Base-by-base conservation (phyloP, 1,140 invertebrate species). In the Eriosoma lanigerum region DNA sequence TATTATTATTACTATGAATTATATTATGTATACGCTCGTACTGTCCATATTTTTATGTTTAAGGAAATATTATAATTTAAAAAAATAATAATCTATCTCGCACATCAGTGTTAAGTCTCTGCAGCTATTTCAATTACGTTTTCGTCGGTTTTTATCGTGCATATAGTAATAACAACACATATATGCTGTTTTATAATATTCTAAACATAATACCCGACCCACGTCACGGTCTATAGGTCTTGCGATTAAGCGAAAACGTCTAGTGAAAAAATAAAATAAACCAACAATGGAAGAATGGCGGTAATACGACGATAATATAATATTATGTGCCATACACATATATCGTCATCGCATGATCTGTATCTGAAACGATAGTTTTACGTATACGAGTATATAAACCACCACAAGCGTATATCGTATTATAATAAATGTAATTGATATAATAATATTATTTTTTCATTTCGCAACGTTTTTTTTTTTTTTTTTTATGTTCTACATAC, bases 351-450 rank as follows among this genome's bases (percentile, higher is more conserved):
- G 70, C 70, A 56, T 29, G 50, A 73, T 73, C 19, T n/a, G 50
- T 12, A 54, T 32, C 26, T 19, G 70, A 32, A 52, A 68, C 21
- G 5, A 68, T 48, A 48, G 66, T 68, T 44, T 44, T 21, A 44
- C 64, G 3, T 3, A 12, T 13, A 4, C 8, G 32, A 38, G 32
- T 19, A 13, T 72, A 17, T 72, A n/a, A n/a, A n/a, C 15, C 15
- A 32, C 24, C 26, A 24, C 21, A 46, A 72, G 13, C 17, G 38
- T 5, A 32, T 21, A 8, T 50, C 29, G 50, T 32, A 38, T 4
- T 38, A 73, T 15, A 54, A 73, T 54, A 54, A 15, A 73, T 54
- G 66, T 68, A 54, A 52, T 54, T 56, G n/a, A 73, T 73, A 54
- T 73, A 38, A 26, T 50, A 60, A 3, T 50, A 48, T 50, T 29